Evolutionary conservation across 2,888 invertebrate species (phyloP), one percentile per base, ranked within the genome.

Genomic region (Nemotelus pantherinus): DNA sequence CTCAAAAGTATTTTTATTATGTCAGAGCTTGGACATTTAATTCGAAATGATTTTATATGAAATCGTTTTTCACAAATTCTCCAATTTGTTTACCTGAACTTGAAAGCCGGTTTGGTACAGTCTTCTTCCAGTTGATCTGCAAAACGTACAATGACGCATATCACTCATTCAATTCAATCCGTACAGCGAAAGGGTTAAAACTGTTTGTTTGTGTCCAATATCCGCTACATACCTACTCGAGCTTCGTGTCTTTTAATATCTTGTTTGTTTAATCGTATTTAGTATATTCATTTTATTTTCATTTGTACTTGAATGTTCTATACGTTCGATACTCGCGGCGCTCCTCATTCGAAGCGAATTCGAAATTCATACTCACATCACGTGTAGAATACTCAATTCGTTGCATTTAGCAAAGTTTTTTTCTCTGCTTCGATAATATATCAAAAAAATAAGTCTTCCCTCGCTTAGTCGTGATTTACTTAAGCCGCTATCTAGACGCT

Each of bases 401-500:
- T 25, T 25, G 25, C 25, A 25, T 25, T 25, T 2, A 60, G 45
- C 57, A 2, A 43, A 63, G 39, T 41, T 63, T 63, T 41, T 41
- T 63, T 63, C 63, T 41, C 39, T 63, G n/a, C 43, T 63, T 39
- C 63, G 39, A 63, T 63, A 41, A 43, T 63, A 43, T 9, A 41
- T 63, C 41, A 43, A 25, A 25, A 25, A 25, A 25, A 25, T 43
- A 9, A 43, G 44, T 74, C 55, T 48, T 48, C 63, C 25, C 43
- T 5, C 4, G 47, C 41, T 72, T 74, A 74, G 74, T 74, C 63
- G 55, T 48, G 74, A 74, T 74, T 74, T 74, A 48, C 57, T 63
- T 60, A 63, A 74, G 74, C 63, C 63, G 57, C 43, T 44, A 58
- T 45, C 39, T 50, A 57, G 71, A 72, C 71, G 48, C 74, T 60